phyloP scores from a whole-genome alignment of 2,797 vertebrate genomes.

The Myotis pilosus region DNA sequence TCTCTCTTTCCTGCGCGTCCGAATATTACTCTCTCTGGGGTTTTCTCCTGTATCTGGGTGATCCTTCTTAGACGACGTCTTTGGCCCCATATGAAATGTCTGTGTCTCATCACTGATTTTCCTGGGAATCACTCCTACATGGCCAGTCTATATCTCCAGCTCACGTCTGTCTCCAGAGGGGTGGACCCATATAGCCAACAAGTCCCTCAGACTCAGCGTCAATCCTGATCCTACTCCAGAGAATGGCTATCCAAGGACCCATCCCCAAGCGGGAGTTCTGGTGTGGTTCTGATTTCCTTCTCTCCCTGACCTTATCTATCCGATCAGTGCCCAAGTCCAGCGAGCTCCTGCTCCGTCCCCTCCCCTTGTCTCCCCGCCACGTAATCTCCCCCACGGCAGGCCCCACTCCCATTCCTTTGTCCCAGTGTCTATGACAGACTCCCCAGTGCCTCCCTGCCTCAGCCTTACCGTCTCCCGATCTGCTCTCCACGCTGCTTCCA shows the following conservation, averaged over 20 bases:
- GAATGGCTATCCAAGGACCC: accelerated
- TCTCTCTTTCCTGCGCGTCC: not conserved
- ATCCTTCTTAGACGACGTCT: not conserved
- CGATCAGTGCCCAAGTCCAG: not conserved
- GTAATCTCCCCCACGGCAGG: not conserved
- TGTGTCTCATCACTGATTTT: not conserved
- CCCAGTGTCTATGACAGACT: not conserved
- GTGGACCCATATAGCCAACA: not conserved
- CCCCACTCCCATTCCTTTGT: not conserved
- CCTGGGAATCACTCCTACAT: not conserved
- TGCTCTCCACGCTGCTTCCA: not conserved
- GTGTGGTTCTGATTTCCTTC: not conserved
- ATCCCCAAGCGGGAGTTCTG: not conserved
- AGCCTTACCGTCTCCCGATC: not conserved
- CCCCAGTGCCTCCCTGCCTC: not conserved
- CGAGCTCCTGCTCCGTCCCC: not conserved
- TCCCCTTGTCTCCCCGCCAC: not conserved
- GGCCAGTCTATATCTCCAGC: not conserved
- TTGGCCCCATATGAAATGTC: not conserved
- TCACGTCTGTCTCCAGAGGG: not conserved
- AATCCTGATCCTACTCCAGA: not conserved
- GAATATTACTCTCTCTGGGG: not conserved
- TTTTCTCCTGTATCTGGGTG: not conserved
- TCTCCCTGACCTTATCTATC: not conserved
- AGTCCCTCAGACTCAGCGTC: not conserved